Evolutionary conservation across 2,113 vertebrate species (phyloP).

Genomic region (Phalacrocorax pelagicus): DNA sequence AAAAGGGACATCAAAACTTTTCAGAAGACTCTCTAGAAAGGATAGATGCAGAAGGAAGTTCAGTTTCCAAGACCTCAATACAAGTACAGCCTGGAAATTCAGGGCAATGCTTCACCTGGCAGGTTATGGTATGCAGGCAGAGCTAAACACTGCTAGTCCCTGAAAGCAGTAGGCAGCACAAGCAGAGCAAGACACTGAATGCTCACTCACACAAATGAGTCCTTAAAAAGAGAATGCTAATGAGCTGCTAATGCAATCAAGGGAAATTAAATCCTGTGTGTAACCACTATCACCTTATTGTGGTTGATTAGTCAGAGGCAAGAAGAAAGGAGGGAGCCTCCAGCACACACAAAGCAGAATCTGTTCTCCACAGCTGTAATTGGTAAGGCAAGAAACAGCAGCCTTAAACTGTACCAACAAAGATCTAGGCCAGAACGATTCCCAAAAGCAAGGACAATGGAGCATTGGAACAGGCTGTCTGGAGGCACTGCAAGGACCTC

Average conservation of each 20-base stretch:
- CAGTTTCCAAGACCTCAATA: neutral
- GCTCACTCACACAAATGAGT: neutral
- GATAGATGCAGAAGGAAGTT: accelerated
- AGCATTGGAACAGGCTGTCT: neutral
- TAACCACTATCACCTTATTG: neutral
- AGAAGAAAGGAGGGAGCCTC: neutral
- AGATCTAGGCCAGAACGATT: neutral
- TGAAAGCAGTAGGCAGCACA: neutral
- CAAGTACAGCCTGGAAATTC: neutral
- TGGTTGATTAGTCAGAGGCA: neutral
- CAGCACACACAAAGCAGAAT: neutral
- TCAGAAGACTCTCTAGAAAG: neutral
- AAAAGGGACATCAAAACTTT: neutral
- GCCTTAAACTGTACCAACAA: neutral
- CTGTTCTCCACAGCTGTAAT: neutral
- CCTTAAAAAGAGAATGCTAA: neutral
- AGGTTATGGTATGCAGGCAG: neutral
- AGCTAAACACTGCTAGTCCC: neutral
- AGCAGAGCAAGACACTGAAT: neutral
- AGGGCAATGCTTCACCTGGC: neutral
- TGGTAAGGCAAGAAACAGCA: neutral
- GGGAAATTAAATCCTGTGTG: neutral
- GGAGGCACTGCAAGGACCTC: neutral
- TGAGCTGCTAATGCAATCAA: neutral
- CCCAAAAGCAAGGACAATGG: neutral